Conservation (phyloP, 2,888 invertebrate genomes). For the Strigamia transsilvanica region DNA sequence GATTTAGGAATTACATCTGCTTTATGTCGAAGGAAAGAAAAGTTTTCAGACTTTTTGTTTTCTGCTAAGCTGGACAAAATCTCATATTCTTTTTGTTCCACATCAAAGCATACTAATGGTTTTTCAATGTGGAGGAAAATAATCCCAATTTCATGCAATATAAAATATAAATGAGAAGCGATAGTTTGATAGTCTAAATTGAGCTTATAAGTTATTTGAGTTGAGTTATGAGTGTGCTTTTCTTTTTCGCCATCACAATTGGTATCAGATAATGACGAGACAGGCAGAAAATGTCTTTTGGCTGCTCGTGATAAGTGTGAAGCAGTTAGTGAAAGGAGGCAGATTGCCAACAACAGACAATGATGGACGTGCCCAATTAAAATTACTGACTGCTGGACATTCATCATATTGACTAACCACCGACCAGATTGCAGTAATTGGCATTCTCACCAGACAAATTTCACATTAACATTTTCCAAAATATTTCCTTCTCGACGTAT, state of each 20-base stretch:
- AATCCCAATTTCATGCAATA: no score
- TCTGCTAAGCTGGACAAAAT: no score
- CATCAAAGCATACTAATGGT: no score
- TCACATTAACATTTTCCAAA: not conserved
- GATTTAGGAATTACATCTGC: no score
- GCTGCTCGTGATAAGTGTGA: conserved; percentile 32
- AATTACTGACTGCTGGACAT: conserved; percentile 41
- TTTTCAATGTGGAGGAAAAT: no score
- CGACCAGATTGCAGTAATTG: conserved; percentile 45
- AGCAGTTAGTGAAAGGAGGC: conserved; percentile 46
- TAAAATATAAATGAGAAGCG: not conserved
- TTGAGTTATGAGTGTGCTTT: conserved; percentile 6
- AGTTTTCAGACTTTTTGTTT: no score
- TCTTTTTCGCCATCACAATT: not conserved
- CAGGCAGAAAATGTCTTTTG: conserved; percentile 44
- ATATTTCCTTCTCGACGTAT: not conserved
- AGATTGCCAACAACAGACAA: conserved; percentile 35
- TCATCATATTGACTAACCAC: conserved; percentile 40
- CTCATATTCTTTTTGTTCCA: no score
- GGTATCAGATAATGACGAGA: conserved; percentile 36
- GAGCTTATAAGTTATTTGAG: not conserved
- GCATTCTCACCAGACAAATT: conserved; percentile 1
- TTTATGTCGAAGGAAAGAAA: no score
- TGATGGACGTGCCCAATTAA: conserved; percentile 43
- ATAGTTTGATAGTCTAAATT: not conserved